Percentiles rank a stretch among this genome's conserved stretches.
phyloP scores from a whole-genome alignment of 2,113 vertebrate genomes.

The Neotragus pygmaeus region DNA sequence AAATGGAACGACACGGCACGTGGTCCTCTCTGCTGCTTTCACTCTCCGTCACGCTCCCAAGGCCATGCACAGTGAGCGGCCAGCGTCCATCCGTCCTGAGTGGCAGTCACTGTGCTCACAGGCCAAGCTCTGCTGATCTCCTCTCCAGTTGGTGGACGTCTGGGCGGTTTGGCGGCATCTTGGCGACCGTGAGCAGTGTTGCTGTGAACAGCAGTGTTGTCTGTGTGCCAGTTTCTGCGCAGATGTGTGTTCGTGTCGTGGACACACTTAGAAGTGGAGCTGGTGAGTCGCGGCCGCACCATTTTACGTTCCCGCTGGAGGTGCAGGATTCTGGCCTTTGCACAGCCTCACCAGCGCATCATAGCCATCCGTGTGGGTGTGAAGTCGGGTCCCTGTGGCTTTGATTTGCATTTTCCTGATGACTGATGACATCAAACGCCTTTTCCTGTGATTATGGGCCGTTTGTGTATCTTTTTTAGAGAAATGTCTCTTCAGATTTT shows the following conservation, averaged over 20 bases:
- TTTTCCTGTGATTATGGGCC: background rate
- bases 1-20: fast-evolving
- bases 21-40: background rate
- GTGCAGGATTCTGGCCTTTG: background rate
- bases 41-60: fast-evolving
- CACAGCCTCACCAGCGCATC: background rate
- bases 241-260: fast-evolving
- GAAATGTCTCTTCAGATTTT: background rate
- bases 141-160: fast-evolving
- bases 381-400: background rate
- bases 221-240: fast-evolving
- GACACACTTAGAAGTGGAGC: fast-evolving
- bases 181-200: no score
- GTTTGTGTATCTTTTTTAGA: background rate
- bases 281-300: background rate
- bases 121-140: fast-evolving
- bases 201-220: background rate
- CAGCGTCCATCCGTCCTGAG: background rate
- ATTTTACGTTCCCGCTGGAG: fast-evolving
- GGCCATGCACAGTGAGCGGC: fast-evolving
- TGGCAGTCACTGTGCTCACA: fast-evolving
- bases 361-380: fast-evolving
- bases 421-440: background rate
- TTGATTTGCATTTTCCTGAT: background rate
- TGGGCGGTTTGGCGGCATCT: background rate